phyloP scores from a whole-genome alignment of 2,113 vertebrate species.

The Sander vitreus region DNA sequence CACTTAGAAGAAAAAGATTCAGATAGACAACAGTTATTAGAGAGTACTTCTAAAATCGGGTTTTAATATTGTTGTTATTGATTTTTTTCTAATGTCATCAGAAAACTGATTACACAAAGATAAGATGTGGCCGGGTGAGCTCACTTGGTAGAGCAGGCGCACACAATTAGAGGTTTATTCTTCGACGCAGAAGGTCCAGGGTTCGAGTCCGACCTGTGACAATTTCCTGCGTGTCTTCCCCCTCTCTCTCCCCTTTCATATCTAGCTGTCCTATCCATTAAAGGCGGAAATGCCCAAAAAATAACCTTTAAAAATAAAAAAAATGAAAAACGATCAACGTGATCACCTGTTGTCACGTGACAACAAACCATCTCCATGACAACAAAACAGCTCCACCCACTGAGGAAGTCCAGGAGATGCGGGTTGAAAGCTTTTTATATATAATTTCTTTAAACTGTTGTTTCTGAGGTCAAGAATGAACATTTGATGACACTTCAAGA shows the following conservation, averaged over 20 bases:
- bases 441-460: neutral
- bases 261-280: too few relatives aligned
- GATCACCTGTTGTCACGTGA: neutral
- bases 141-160: too few relatives aligned
- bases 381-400: neutral
- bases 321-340: too few relatives aligned
- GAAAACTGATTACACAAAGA: neutral
- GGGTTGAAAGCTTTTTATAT: neutral
- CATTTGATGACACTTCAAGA: neutral
- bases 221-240: too few relatives aligned
- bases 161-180: too few relatives aligned
- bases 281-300: too few relatives aligned
- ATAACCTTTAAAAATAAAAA: too few relatives aligned
- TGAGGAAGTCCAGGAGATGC: neutral
- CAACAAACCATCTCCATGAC: slow-evolving; percentile 1
- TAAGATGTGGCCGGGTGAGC: too few relatives aligned
- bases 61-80: neutral
- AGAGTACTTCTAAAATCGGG: neutral
- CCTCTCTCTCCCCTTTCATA: too few relatives aligned
- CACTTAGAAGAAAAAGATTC: neutral
- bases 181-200: too few relatives aligned
- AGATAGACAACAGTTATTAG: neutral
- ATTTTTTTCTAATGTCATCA: neutral
- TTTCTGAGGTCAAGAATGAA: neutral
- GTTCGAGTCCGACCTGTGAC: too few relatives aligned